Percentiles rank a stretch among this genome's conserved stretches.
These are phyloP conservation scores for Chloromyia formosa DNA, from an alignment of 2,888 invertebrate species.

Conservation along the genomic window DNA sequence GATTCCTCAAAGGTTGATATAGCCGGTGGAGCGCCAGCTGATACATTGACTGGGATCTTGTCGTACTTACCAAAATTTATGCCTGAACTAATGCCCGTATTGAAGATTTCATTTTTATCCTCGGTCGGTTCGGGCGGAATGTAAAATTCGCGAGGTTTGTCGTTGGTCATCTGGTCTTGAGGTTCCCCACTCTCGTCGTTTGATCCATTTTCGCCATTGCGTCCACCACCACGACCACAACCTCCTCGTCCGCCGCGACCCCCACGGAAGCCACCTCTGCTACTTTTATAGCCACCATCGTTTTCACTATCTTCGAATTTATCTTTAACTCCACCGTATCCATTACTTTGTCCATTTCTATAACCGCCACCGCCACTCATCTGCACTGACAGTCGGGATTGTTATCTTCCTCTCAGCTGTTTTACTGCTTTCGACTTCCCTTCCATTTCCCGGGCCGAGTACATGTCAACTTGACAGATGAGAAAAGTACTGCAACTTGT, in stretches of 20 bases:
- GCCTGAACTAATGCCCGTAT: constrained; percentile 76
- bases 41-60: constrained; percentile 85
- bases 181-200: constrained; percentile 59
- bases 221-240: constrained; percentile 45
- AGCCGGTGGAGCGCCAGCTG: constrained; percentile 72
- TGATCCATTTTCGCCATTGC: constrained; percentile 39
- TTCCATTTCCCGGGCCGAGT: no score
- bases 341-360: neutral
- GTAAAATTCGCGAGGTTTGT: constrained; percentile 72
- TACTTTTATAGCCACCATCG: neutral
- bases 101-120: constrained; percentile 77
- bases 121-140: constrained; percentile 78
- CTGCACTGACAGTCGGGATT: no score
- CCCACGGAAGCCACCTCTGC: constrained; percentile 24
- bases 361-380: no score
- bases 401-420: no score
- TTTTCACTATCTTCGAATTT: constrained; percentile 21
- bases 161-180: constrained; percentile 53
- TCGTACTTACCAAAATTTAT: constrained; percentile 94
- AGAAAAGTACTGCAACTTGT: no score
- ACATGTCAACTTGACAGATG: no score
- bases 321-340: constrained; percentile 3
- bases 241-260: constrained; percentile 47
- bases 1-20: constrained; percentile 77
- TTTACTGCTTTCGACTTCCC: no score